Base-by-base conservation (phyloP, 1,140 invertebrate species). In the Patella vulgata region DNA sequence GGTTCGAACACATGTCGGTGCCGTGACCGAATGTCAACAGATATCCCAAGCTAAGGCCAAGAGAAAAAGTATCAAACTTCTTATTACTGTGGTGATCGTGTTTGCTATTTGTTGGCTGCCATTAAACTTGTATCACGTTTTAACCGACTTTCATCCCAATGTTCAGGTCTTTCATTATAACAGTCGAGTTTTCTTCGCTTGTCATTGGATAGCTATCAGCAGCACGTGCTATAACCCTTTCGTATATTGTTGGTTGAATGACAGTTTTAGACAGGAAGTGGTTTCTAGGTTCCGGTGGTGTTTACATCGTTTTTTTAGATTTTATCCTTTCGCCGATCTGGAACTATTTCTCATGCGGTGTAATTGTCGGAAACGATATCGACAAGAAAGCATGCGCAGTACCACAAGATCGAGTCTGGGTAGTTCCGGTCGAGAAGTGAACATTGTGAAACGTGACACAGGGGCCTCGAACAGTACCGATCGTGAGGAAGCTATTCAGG, bases 161-260 rank as follows among this genome's bases (percentile, higher is more conserved):
- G 25, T 68, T 1, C 43, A 66, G 25, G 52, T 67, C 12, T 78
- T 79, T 62, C 61, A 59, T 28, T 78, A 81, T 63, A 68, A 73
- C 50, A 69, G 73, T n/a, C 73, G 69, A 21, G 74, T 68, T 23
- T 87, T 86, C 58, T 86, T 88, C 44, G 68, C 83, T 43, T 85
- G 84, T 23, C 87, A 88, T 70, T 85, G 85, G 70, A 77, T 87
- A 21, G 87, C 87, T 4, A 86, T 88, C 77, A 87, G 84, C 53
- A 86, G 85, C 52, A 87, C 87, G 6, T 86, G 86, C 53, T 86
- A 85, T 62, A 88, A 88, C 67, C 87, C 87, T 0, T 83, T 88
- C 59, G 76, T 88, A 6, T 88, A 88, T 66, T 87, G 86, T 57
- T 84, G 86, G 82, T 71, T 88, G 17, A 86, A 87, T 68, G 80